Percentiles rank a stretch among this genome's conserved stretches.
phyloP scores from a whole-genome alignment of 2,888 invertebrate species.

The Endotricha flammealis region DNA sequence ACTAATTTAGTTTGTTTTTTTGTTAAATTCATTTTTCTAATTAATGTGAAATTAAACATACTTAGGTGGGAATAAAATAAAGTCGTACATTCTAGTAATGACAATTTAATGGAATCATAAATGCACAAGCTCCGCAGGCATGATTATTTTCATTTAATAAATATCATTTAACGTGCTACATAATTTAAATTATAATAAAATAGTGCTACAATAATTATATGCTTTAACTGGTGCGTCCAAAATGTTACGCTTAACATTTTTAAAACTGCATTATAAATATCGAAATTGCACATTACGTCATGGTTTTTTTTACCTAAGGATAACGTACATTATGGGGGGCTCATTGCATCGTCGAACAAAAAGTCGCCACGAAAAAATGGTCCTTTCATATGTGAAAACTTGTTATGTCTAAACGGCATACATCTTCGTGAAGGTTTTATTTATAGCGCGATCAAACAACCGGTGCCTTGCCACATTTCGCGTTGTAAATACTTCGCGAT shows the following conservation, averaged over 20 bases:
- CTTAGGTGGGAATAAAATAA: constrained; percentile 26
- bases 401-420: too few relatives aligned
- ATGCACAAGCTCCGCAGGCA: constrained; percentile 70
- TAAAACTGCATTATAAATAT: constrained; percentile 31
- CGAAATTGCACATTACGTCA: constrained; percentile 30
- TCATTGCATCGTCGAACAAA: too few relatives aligned
- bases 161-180: constrained; percentile 66
- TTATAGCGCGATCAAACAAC: too few relatives aligned
- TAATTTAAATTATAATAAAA: constrained; percentile 55
- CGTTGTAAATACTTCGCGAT: too few relatives aligned
- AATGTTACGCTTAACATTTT: constrained; percentile 40
- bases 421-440: too few relatives aligned
- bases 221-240: constrained; percentile 69
- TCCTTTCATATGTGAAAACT: too few relatives aligned
- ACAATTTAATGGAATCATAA: constrained; percentile 75
- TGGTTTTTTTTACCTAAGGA: too few relatives aligned
- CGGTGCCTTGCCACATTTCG: too few relatives aligned
- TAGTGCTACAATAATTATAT: constrained; percentile 61
- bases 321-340: too few relatives aligned
- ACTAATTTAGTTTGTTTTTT: too few relatives aligned
- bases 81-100: constrained; percentile 55
- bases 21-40: neutral
- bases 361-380: too few relatives aligned
- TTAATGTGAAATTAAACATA: neutral
- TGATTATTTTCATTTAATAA: constrained; percentile 65